Evolutionary conservation across 1,140 invertebrate genomes (phyloP), one percentile per base, ranked within the genome.

Genomic region (Maniola jurtina): DNA sequence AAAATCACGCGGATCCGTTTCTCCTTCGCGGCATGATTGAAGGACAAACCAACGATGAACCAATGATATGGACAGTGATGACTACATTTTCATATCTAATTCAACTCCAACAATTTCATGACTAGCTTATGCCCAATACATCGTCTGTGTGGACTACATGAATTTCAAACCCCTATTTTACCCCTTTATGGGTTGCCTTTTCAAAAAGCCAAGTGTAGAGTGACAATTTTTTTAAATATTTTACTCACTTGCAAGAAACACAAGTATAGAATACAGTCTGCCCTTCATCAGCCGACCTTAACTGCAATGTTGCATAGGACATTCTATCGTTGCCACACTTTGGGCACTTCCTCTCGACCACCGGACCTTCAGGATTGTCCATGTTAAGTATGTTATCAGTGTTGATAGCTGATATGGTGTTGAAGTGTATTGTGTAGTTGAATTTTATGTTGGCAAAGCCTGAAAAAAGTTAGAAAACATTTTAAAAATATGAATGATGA

Each of bases 251-350:
- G 96, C 98, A 99, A 79, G 96, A 95, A 16, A 95, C 94, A 92
- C 98, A 99, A 5, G 97, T 98, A 73, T 98, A 99, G 90, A 99
- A 99, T 5, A 99, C 97, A 11, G 98, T 99, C 91, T 99, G 98
- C 0, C 98, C 98, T 95, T 99, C 98, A 94, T 99, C 98, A 42
- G 98, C 98, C 6, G 98, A 99, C 80, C 98, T 92, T 1, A 98
- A 93, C 86, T 99, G 98, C 52, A 98, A 89, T 0, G 98, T 99
- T 10, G 96, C 96, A 90, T 99, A 99, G 0, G 96, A 96, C 97
- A 99, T 99, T 84, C 95, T 95, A 56, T 97, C 94, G 90, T 98
- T 94, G 36, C 94, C 95, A 93, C 98, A 99, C 76, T 96, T 95
- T 2, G 95, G 93, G 89, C 98, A 99, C 80, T 94, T 94, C 71